Conservation (phyloP, 37 sponge, comb jelly and placozoan genomes). For the Spongilla lacustris region DNA sequence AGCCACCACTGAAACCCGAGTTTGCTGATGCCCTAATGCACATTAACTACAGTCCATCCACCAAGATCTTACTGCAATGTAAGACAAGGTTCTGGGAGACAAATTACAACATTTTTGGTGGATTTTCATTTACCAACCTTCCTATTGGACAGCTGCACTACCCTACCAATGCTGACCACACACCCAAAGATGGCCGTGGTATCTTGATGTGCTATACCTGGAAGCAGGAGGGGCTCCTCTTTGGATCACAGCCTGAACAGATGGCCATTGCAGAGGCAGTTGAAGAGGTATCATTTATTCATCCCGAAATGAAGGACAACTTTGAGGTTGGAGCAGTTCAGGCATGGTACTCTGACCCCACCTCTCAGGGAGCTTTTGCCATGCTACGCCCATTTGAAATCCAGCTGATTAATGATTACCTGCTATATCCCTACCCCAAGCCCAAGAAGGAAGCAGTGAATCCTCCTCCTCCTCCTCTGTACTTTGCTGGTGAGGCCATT, state of each 20-base stretch:
- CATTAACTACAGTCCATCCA: constrained; percentile 37
- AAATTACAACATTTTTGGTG: constrained; percentile 24
- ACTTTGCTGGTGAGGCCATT: constrained; percentile 56
- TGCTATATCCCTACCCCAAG: constrained; percentile 7
- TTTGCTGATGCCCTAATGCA: constrained; percentile 19
- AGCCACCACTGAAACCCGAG: constrained; percentile 7
- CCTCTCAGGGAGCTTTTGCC: constrained; percentile 43
- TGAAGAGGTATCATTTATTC: constrained; percentile 24
- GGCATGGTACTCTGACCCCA: constrained; percentile 40
- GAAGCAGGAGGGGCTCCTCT: constrained; percentile 47
- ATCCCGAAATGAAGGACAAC: constrained; percentile 41
- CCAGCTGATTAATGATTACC: constrained; percentile 6
- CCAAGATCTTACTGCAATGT: constrained; percentile 54
- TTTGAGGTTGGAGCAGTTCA: constrained; percentile 50
- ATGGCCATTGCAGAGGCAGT: constrained; percentile 38
- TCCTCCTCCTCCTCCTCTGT: neutral
- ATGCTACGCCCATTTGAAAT: constrained; percentile 21
- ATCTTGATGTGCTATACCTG: constrained; percentile 57
- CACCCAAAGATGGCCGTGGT: constrained; percentile 21
- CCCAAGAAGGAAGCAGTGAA: neutral
- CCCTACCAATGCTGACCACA: constrained; percentile 25
- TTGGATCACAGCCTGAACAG: constrained; percentile 29
- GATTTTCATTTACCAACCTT: constrained; percentile 33
- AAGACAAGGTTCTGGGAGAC: constrained; percentile 49
- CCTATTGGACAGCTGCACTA: constrained; percentile 59